A percentile compares a stretch with the other conserved stretches of the same genome.
Conservation (phyloP, 2,113 vertebrate genomes). For the Urocolius indicus region DNA sequence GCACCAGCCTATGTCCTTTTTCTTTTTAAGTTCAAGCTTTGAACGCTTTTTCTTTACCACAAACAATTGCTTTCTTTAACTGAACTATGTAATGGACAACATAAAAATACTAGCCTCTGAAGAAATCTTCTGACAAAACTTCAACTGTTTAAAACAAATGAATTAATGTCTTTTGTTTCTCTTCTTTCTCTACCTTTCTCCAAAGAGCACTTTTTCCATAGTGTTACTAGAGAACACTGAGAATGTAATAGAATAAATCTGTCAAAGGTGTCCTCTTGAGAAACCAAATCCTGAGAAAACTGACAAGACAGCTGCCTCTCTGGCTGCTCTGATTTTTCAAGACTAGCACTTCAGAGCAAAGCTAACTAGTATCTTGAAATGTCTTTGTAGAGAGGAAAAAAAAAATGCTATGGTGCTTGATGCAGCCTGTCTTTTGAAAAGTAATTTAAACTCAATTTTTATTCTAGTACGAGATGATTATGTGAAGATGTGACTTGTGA, state of each 20-base stretch:
- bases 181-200: not conserved
- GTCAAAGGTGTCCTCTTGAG: conserved; percentile 47
- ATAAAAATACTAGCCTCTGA: not conserved
- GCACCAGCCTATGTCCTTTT: not conserved
- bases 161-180: not conserved
- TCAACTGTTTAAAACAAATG: not conserved
- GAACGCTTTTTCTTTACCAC: not conserved
- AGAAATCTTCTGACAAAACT: not conserved
- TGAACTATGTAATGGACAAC: not conserved
- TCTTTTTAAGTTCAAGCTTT: not conserved
- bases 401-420: accelerated
- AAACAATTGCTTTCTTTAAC: not conserved
- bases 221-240: not conserved
- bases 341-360: conserved; percentile 75
- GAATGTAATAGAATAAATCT: conserved; percentile 36
- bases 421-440: not conserved
- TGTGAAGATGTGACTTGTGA: not conserved
- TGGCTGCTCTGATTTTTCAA: conserved; percentile 70
- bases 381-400: not conserved
- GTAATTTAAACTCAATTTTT: not conserved
- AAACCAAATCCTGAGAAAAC: conserved; percentile 79
- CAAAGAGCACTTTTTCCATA: not conserved
- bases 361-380: conserved; percentile 67
- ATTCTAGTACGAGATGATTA: not conserved
- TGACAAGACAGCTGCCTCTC: conserved; percentile 81